Percentiles rank a stretch among this genome's conserved stretches.
Conservation (phyloP, 2,113 vertebrate species). For the Hyla sarda region DNA sequence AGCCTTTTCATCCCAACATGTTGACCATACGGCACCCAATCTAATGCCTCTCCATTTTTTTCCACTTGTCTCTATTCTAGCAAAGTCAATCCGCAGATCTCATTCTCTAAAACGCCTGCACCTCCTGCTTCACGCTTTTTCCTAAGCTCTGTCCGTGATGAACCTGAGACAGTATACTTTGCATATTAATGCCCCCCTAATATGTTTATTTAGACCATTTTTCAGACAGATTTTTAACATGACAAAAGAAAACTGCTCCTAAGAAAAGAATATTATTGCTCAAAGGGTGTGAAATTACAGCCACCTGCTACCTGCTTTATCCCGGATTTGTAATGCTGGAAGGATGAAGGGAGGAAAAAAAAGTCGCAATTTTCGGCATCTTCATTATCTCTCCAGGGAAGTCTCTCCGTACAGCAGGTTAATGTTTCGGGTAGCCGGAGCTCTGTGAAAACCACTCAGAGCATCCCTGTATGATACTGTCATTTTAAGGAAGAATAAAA, state of each 20-base stretch:
- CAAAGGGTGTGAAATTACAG: constrained; percentile 60
- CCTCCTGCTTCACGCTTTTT: background rate
- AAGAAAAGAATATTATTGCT: constrained; percentile 59
- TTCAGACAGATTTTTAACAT: background rate
- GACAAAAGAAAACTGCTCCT: constrained; percentile 50
- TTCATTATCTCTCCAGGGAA: constrained; percentile 54
- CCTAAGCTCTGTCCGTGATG: background rate
- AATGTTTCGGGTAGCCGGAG: background rate
- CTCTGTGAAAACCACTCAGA: background rate
- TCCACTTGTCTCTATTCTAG: background rate
- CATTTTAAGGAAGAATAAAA: constrained; percentile 40
- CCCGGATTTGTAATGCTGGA: constrained; percentile 14
- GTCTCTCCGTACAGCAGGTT: constrained; percentile 47
- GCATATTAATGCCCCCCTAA: constrained; percentile 1
- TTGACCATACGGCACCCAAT: background rate
- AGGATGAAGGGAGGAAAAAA: constrained; percentile 62
- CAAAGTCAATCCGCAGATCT: background rate
- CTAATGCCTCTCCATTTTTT: background rate
- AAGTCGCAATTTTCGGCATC: constrained; percentile 62
- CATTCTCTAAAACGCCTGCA: background rate
- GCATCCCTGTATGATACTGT: background rate
- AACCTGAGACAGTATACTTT: background rate
- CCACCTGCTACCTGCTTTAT: constrained; percentile 52
- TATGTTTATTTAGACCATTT: constrained; percentile 36
- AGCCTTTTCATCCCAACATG: background rate